phyloP scores from a whole-genome alignment of 1,140 invertebrate species.

The Armadillidium nasatum region DNA sequence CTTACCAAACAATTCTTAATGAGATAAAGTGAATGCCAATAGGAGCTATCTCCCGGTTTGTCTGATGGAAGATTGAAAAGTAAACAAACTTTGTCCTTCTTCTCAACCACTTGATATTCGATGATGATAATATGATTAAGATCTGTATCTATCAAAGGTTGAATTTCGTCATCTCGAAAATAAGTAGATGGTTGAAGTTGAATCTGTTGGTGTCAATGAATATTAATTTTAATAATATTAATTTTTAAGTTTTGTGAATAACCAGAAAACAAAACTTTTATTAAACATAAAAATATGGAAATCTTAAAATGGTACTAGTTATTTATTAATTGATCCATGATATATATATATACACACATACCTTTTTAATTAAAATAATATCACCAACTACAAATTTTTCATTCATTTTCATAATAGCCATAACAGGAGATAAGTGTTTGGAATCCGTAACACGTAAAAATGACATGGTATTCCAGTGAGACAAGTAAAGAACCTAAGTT shows the following conservation, averaged over 20 bases:
- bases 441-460: constrained; percentile 1
- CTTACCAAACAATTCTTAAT: background rate
- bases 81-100: background rate
- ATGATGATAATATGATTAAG: background rate
- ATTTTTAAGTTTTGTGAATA: background rate
- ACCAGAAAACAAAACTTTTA: background rate
- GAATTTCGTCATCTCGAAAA: background rate
- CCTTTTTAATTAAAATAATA: constrained; percentile 14
- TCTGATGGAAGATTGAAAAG: background rate
- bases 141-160: background rate
- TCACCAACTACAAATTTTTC: constrained; percentile 5
- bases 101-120: background rate
- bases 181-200: background rate
- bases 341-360: background rate
- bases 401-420: background rate
- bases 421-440: background rate
- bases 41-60: background rate
- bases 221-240: background rate
- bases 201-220: background rate
- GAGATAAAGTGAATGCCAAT: background rate
- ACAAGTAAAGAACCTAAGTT: background rate
- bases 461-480: background rate
- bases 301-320: background rate
- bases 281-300: background rate
- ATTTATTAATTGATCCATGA: background rate